Evolutionary conservation across 2,888 invertebrate genomes (phyloP), one percentile per base, ranked within the genome.

Genomic region (Scrobipalpa atriplicella): DNA sequence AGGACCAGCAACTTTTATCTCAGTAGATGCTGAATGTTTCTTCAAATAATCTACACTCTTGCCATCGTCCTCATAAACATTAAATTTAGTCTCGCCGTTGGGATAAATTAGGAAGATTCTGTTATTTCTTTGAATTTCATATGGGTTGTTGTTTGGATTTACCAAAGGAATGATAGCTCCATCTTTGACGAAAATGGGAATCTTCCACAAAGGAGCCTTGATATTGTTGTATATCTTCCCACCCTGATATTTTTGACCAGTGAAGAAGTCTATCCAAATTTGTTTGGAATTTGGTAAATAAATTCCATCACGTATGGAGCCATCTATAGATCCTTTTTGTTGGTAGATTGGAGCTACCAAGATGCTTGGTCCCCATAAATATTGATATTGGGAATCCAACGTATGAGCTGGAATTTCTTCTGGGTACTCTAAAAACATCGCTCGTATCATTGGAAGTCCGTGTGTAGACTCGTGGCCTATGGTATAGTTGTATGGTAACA

Each of bases 361-460:
- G 64, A 92, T 76, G 70, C 76, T 80, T n/a, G 90, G 87, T 7
- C 92, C 92, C 92, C 92, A 92, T 91, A 92, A 91, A 69, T 75
- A 92, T 70, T 92, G 92, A 68, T 92, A 92, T 69, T 90, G 87
- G n/a, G 86, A 87, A 72, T 87, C 86, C 47, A 78, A 83, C 2
- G 90, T 89, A 66, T 83, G 84, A 2, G 84, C 85, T 38, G 77
- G 66, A 7, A 41, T 72, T 71, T 87, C 87, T 29, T 82, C 70
- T 1, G 90, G 87, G 67, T 86, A 92, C 75, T 91, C 90, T 21
- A 92, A 73, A 64, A 90, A 89, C 89, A 92, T 91, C 2, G 89
- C 92, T 72, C 92, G 83, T 2, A 92, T 69, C 91, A 91, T 90
- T 11, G 92, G 92, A 29, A 89, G 70, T 1, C 87, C 88, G 52